A percentile compares a stretch with the other conserved stretches of the same genome.
Evolutionary conservation across 92 coral and sea anemone genomes (phyloP).

Genomic region (Bergia sp.): DNA sequence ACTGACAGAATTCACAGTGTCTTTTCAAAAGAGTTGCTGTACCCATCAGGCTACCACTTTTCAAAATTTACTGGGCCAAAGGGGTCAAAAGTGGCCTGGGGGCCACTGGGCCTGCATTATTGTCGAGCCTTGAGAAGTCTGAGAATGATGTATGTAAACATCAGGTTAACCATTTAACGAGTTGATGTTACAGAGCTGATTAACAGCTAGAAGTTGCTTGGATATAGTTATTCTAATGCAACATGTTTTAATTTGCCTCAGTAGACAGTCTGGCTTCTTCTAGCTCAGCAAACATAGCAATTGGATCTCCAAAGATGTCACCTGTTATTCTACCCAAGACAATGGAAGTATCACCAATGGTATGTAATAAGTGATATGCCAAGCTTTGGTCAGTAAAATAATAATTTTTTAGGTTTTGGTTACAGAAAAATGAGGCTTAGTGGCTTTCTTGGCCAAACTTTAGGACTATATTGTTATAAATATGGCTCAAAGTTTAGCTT

Average conservation of each 20-base stretch:
- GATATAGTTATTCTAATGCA: not conserved
- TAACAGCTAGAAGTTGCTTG: not conserved
- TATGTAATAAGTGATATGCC: constrained; percentile 21
- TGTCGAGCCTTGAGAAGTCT: too few relatives aligned
- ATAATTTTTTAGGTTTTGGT: not conserved
- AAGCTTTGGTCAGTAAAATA: not conserved
- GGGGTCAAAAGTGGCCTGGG: too few relatives aligned
- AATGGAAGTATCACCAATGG: constrained; percentile 95
- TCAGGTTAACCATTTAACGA: too few relatives aligned
- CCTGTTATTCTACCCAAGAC: constrained; percentile 89
- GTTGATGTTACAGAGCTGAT: too few relatives aligned
- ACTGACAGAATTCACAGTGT: too few relatives aligned
- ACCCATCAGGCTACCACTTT: too few relatives aligned
- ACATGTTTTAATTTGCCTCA: not conserved
- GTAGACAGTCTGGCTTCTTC: constrained; percentile 22
- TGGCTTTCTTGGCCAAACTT: not conserved
- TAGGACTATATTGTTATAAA: not conserved
- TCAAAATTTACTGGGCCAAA: too few relatives aligned
- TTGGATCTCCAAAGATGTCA: constrained; percentile 85
- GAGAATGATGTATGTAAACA: too few relatives aligned
- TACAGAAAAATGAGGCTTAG: too few relatives aligned
- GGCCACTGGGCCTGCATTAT: too few relatives aligned
- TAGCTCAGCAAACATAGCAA: constrained; percentile 53
- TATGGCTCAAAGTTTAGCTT: too few relatives aligned
- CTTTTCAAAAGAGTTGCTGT: too few relatives aligned